Evolutionary conservation across 1,140 invertebrate genomes (phyloP), one percentile per base, ranked within the genome.

Genomic region (Lerema accius): DNA sequence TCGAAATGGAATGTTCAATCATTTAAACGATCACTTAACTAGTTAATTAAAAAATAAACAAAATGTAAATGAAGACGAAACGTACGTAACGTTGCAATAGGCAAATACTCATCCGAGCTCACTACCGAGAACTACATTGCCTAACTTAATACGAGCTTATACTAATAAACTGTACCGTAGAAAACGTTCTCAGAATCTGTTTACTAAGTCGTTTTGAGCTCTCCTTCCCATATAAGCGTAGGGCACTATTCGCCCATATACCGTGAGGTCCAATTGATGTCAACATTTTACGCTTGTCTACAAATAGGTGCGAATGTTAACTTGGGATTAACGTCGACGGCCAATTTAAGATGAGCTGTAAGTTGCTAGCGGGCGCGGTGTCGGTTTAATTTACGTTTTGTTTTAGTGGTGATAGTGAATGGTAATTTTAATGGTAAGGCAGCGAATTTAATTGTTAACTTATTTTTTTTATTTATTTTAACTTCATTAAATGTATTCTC

Each of bases 271-370:
- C 15, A 35, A 23, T 42, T 11, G 55, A 59, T 59, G 50, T 64
- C 58, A 67, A 58, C 67, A 69, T 73, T 73, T 73, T 69, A 59
- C 69, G 61, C 56, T 59, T 51, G 61, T 67, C 73, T 72, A 74
- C 72, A 80, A 81, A 80, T 75, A 72, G 74, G 72, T 76, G 71
- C 65, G 71, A 68, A 73, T 75, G 68, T 74, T 71, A 68, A 68
- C 56, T 63, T 58, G 56, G 51, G 67, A 73, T 72, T 65, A 72
- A 48, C 48, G 55, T 69, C 65, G 63, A 45, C 60, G 46, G 48
- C 58, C 64, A 63, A 68, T 67, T 67, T 64, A 69, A 69, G 67
- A 65, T 49, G 58, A 39, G 43, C 35, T 32, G 15, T 43, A 71
- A 66, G 71, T 49, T 37, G 67, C 4, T 50, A 64, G 64, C 55